These are phyloP conservation scores for Ciconia stormi DNA, from an alignment of 2,113 vertebrate species.

Conservation along the genomic window DNA sequence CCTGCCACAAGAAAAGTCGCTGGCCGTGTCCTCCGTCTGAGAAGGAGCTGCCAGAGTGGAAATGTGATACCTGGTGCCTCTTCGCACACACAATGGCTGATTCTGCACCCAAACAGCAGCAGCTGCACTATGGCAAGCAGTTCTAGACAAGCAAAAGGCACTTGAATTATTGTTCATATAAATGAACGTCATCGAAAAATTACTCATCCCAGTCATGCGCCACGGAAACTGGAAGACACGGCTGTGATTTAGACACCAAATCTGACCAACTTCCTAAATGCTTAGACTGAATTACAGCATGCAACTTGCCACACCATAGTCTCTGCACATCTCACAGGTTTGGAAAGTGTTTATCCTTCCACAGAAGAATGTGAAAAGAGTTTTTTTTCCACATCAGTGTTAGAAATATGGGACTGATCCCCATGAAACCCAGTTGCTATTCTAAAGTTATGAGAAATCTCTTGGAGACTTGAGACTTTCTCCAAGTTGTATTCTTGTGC, in stretches of 20 bases:
- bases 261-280: background rate
- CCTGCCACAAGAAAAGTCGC: background rate
- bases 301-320: background rate
- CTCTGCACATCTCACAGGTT: background rate
- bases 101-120: background rate
- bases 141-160: background rate
- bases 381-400: background rate
- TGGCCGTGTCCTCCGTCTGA: background rate
- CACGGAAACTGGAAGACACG: background rate
- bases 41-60: background rate
- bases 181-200: background rate
- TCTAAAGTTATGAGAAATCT: background rate
- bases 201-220: background rate
- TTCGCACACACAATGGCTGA: background rate
- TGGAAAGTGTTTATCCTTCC: background rate
- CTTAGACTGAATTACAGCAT: background rate
- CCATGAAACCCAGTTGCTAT: background rate
- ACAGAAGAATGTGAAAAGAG: background rate
- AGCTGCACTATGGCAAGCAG: background rate
- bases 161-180: background rate
- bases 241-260: background rate
- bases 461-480: background rate
- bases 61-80: background rate
- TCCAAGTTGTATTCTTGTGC: background rate
- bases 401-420: background rate